A percentile compares a stretch with the other conserved stretches of the same genome.
phyloP scores from a whole-genome alignment of 2,113 vertebrate genomes.

The Seriola quinqueradiata region DNA sequence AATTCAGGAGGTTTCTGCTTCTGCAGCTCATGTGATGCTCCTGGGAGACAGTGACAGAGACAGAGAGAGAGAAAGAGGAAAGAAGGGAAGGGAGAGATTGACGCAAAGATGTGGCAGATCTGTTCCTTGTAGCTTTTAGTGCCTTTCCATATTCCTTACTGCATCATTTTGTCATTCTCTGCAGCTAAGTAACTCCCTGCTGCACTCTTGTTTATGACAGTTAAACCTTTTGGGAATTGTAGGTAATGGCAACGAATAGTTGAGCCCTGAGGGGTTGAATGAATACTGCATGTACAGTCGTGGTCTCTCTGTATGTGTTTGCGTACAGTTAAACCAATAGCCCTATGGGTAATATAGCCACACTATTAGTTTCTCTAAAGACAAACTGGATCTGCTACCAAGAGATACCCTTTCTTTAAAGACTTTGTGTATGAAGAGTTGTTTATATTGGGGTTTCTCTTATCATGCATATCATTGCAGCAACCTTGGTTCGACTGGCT shows the following conservation, averaged over 20 bases:
- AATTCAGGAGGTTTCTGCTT: slow-evolving; percentile 77
- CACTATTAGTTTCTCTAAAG: slow-evolving; percentile 4
- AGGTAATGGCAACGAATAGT: slow-evolving; percentile 26
- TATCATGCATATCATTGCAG: neutral
- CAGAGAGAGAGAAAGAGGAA: neutral
- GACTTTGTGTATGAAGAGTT: neutral
- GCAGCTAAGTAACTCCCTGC: slow-evolving; percentile 17
- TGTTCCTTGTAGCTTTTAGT: slow-evolving; percentile 47
- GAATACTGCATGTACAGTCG: slow-evolving; percentile 38
- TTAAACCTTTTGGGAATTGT: slow-evolving; percentile 46
- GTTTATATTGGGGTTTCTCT: neutral
- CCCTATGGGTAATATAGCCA: slow-evolving; percentile 47
- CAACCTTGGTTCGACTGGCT: neutral
- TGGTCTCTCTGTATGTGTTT: slow-evolving; percentile 5
- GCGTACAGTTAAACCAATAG: slow-evolving; percentile 35
- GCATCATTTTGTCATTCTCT: slow-evolving; percentile 54
- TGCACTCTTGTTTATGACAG: slow-evolving; percentile 47
- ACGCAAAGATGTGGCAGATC: slow-evolving; percentile 48
- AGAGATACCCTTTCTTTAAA: neutral
- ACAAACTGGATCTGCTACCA: neutral
- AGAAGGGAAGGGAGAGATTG: slow-evolving; percentile 19
- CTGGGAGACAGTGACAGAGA: slow-evolving; percentile 7
- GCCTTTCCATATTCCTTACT: slow-evolving; percentile 41
- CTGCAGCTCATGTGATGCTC: slow-evolving; percentile 63
- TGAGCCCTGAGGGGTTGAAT: slow-evolving; percentile 25